Conservation (phyloP, 2,888 invertebrate species). For the Tipula lateralis region DNA sequence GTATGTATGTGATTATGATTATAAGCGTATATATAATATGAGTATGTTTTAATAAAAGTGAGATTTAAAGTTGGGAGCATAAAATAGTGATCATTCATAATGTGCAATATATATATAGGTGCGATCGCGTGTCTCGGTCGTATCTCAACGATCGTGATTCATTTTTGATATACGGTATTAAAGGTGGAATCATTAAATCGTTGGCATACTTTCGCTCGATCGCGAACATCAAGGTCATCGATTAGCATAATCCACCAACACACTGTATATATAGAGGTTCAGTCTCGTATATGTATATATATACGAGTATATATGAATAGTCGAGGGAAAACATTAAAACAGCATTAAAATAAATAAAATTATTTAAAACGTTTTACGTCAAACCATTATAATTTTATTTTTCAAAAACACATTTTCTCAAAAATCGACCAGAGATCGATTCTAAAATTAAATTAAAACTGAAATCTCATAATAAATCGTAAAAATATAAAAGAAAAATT, state of each 20-base stretch:
- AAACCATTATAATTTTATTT: background rate
- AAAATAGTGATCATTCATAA: background rate
- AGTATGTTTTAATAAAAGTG: background rate
- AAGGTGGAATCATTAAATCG: background rate
- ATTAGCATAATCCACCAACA: background rate
- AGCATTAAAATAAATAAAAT: background rate
- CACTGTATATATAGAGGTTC: too few species aligned
- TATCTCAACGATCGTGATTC: background rate
- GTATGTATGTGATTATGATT: background rate
- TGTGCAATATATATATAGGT: background rate
- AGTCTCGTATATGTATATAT: background rate
- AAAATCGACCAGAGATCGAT: background rate
- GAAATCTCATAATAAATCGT: background rate
- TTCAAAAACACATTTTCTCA: background rate
- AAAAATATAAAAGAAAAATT: background rate
- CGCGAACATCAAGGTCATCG: background rate
- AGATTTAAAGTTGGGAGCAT: slow-evolving; percentile 19
- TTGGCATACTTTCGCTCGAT: background rate
- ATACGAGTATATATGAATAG: background rate
- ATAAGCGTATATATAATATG: background rate
- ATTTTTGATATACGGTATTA: background rate
- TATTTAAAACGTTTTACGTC: slow-evolving; percentile 16
- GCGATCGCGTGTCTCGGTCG: background rate
- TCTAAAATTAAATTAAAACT: slow-evolving; percentile 20
- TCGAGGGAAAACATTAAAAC: background rate